Base-by-base conservation (phyloP, 2,797 vertebrate genomes). In the Pseudopleuronectes americanus region DNA sequence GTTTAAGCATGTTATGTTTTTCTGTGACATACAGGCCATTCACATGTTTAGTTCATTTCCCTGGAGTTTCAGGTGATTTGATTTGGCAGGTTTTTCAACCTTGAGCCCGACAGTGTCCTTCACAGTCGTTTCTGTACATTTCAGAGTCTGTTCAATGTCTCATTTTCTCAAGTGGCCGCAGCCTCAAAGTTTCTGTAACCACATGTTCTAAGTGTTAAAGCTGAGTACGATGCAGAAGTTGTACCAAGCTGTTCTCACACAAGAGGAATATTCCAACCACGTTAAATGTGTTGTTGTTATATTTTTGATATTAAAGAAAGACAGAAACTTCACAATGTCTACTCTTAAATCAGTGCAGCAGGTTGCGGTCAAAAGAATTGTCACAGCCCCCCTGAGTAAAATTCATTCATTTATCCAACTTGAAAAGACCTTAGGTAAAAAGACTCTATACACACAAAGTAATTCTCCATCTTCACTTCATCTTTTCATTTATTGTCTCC, bases 31-130 rank as follows among this genome's bases (percentile, higher is more conserved):
- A 17, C 19, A 33, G 14, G 10, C 13, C 1, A 23, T 62, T 38
- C 36, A 31, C 13, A 13, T 49, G 67, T 74, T 81, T 0, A 26
- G 57, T 26, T 19, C 5, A 19, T 68, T 75, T 12, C 19, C 2
- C 19, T 12, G 56, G 8, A 64, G 47, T 59, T 28, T 19, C 33
- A 64, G 23, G 17, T 47, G 28, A 6, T 53, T 57, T 53, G 13
- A 0, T 71, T 75, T 14, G 22, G 21, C 48, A 36, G 17, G 5
- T 47, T 43, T 17, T 74, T 10, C 21, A 61, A 43, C 14, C 68
- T 10, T 43, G 24, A 75, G 64, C n/a, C 23, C 9, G 22, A 10
- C 16, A 38, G 38, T 65, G 28, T 58, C 57, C 33, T 64, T 79
- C 17, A 26, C 47, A 3, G 17, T 70, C 0, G 64, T 61, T 68